Evolutionary conservation across 2,797 vertebrate species (phyloP).

Genomic region (Podarcis siculus): DNA sequence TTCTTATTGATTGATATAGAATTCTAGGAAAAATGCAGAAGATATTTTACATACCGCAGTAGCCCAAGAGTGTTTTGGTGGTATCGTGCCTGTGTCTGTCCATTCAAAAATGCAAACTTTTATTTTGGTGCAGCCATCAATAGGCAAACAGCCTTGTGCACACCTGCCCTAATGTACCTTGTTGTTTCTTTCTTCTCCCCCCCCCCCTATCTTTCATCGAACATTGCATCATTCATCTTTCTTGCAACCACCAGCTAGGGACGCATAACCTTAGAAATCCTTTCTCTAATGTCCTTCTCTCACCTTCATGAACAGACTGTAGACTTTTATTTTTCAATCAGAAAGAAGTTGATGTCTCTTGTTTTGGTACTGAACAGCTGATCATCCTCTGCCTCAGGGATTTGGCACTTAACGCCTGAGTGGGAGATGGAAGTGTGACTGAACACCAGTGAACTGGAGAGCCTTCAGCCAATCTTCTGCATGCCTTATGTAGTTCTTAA

Average conservation of each 20-base stretch:
- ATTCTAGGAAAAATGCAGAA: too few species aligned
- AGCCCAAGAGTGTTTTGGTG: too few species aligned
- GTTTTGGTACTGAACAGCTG: constrained; percentile 55
- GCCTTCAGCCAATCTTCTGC: constrained; percentile 16
- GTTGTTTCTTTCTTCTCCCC: background rate
- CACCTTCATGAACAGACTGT: constrained; percentile 34
- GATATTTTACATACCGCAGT: too few species aligned
- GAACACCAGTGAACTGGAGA: constrained; percentile 41
- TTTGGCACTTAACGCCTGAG: constrained; percentile 47
- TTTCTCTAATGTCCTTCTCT: constrained; percentile 14
- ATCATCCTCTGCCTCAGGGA: constrained; percentile 67
- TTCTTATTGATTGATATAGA: too few species aligned
- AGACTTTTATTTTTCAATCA: constrained; percentile 53
- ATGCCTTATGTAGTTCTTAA: background rate
- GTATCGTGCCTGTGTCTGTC: too few species aligned
- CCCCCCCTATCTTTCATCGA: background rate
- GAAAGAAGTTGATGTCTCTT: constrained; percentile 63
- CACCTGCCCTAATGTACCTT: background rate
- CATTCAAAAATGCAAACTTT: background rate
- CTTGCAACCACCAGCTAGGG: background rate
- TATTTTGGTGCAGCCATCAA: background rate
- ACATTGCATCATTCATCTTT: background rate
- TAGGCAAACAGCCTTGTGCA: background rate
- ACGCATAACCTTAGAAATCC: background rate
- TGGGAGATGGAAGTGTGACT: constrained; percentile 46